Conservation (phyloP, 1,140 invertebrate genomes). For the Musca domestica region DNA sequence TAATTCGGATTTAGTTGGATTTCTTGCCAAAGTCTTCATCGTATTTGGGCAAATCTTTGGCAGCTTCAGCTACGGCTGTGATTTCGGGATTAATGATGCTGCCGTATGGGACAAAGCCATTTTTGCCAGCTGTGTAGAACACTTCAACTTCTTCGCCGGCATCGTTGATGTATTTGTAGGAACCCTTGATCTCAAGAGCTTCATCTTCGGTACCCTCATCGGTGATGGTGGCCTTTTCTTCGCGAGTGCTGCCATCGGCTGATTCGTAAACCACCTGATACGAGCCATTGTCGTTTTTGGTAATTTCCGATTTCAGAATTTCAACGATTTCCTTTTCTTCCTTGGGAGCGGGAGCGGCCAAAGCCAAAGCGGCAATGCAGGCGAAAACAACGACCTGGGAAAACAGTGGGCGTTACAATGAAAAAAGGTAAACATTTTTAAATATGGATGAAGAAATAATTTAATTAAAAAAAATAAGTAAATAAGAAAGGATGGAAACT, state of each 20-base stretch:
- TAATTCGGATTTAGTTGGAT: background rate
- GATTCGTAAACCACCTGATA: conserved; percentile 30
- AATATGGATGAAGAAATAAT: too few species aligned
- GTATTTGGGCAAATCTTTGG: conserved; percentile 42
- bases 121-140: conserved; percentile 45
- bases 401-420: too few species aligned
- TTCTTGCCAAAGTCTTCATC: conserved; percentile 8
- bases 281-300: conserved; percentile 34
- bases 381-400: conserved; percentile 37
- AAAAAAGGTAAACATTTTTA: too few species aligned
- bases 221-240: conserved; percentile 30
- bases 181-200: conserved; percentile 39
- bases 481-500: too few species aligned
- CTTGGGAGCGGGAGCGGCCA: conserved; percentile 16
- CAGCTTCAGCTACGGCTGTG: conserved; percentile 38
- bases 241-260: conserved; percentile 37
- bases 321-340: conserved; percentile 29
- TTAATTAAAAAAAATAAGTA: too few species aligned
- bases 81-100: conserved; percentile 41
- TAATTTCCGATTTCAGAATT: conserved; percentile 38
- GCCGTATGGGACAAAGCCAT: conserved; percentile 46
- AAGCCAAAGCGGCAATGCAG: conserved; percentile 22
- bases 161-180: conserved; percentile 43
- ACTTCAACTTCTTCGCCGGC: conserved; percentile 40
- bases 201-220: conserved; percentile 35